Percentiles rank a stretch among this genome's conserved stretches.
These are phyloP conservation scores for Misgurnus mizolepis DNA, from an alignment of 2,113 vertebrate genomes.

Conservation along the genomic window DNA sequence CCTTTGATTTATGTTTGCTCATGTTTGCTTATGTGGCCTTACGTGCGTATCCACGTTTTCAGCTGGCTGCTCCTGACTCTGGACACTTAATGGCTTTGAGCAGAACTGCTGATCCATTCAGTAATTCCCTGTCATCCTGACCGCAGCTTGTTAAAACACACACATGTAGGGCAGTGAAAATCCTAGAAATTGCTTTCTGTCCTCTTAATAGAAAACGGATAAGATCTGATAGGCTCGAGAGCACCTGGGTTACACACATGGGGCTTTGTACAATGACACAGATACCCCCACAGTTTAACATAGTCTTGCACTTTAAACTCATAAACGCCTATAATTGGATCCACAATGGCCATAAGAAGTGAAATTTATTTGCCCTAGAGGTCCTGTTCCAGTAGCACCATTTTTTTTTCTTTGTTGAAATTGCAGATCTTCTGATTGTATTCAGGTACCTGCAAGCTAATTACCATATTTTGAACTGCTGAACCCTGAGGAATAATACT, in stretches of 20 bases:
- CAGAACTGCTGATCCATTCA: conserved; percentile 55
- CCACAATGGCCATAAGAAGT: conserved; percentile 21
- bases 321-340: conserved; percentile 20
- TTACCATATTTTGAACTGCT: conserved; percentile 9
- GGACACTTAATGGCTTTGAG: conserved; percentile 58
- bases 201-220: conserved; percentile 62
- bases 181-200: conserved; percentile 61
- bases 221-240: conserved; percentile 51
- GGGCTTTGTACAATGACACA: conserved; percentile 22
- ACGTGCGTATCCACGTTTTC: not conserved
- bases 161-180: conserved; percentile 45
- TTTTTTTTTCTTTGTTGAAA: not conserved
- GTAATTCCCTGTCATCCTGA: conserved; percentile 52
- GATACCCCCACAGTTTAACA: conserved; percentile 32
- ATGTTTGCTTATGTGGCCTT: conserved; percentile 7
- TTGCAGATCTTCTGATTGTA: conserved; percentile 1
- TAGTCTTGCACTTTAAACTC: not conserved
- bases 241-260: conserved; percentile 13
- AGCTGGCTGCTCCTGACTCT: conserved; percentile 27
- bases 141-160: conserved; percentile 44
- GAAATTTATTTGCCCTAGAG: conserved; percentile 12
- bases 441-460: conserved; percentile 6
- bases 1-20: not conserved
- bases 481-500: not conserved
- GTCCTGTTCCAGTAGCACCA: conserved; percentile 4